These are phyloP conservation scores for Takifugu ocellatus DNA, from an alignment of 2,797 vertebrate genomes.

Conservation along the genomic window DNA sequence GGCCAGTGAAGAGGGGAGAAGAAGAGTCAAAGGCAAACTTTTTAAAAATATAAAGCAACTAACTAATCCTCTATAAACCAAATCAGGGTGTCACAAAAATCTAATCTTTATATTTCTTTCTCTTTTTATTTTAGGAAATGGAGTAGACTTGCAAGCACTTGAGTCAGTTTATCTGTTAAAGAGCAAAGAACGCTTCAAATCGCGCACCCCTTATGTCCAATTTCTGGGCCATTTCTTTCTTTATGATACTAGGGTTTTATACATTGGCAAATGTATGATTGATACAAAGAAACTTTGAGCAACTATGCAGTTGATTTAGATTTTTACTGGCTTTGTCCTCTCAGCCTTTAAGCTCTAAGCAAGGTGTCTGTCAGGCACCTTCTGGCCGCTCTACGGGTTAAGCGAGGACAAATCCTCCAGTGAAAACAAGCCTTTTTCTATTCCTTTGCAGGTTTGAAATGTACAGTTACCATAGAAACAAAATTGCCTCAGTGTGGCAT, in stretches of 20 bases:
- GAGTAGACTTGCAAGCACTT: slow-evolving; percentile 71
- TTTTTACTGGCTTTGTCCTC: slow-evolving; percentile 74
- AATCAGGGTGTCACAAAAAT: slow-evolving; percentile 88
- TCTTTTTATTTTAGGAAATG: slow-evolving; percentile 71
- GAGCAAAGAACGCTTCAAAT: slow-evolving; percentile 79
- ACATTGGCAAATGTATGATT: slow-evolving; percentile 71
- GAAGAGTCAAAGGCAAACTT: slow-evolving; percentile 74
- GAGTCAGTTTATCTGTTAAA: slow-evolving; percentile 69
- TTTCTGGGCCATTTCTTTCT: slow-evolving; percentile 77
- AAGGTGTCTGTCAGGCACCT: slow-evolving; percentile 73
- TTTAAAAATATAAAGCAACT: slow-evolving; percentile 70
- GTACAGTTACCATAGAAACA: slow-evolving; percentile 81
- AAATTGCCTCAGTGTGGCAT: slow-evolving; percentile 77
- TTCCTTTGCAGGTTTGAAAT: slow-evolving; percentile 78
- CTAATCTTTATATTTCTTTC: slow-evolving; percentile 84
- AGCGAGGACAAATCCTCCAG: slow-evolving; percentile 72
- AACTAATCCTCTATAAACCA: slow-evolving; percentile 84
- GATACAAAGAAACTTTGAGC: slow-evolving; percentile 69
- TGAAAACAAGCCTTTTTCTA: slow-evolving; percentile 70
- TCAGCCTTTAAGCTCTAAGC: slow-evolving; percentile 74
- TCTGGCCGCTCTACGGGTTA: slow-evolving; percentile 76
- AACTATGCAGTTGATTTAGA: slow-evolving; percentile 83
- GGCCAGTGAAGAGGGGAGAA: slow-evolving; percentile 69
- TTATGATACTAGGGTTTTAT: slow-evolving; percentile 67
- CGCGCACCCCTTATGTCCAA: slow-evolving; percentile 73